A percentile compares a stretch with the other conserved stretches of the same genome.
Conservation (phyloP, 2,113 vertebrate genomes). For the Ictalurus furcatus region DNA sequence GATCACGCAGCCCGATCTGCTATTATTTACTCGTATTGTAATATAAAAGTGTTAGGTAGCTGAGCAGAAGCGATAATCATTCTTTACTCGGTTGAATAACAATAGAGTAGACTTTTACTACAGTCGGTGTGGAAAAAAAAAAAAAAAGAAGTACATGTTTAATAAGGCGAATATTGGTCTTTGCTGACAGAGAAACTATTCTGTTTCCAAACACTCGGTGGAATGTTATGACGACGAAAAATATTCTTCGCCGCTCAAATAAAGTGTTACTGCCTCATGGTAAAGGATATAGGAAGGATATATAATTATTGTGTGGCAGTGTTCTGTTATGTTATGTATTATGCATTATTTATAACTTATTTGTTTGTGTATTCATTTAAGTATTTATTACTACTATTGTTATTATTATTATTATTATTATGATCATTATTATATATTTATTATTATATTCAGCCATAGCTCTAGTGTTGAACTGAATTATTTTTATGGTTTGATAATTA, state of each 20-base stretch:
- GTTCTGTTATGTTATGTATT: constrained; percentile 51
- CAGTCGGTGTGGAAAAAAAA: neutral
- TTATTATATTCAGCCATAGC: constrained; percentile 50
- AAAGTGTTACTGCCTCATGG: constrained; percentile 9
- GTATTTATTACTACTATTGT: constrained; percentile 38
- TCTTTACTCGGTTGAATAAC: neutral
- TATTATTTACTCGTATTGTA: constrained; percentile 7
- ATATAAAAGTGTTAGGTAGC: constrained; percentile 8
- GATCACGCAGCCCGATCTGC: neutral
- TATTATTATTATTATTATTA: constrained; percentile 3
- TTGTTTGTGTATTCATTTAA: constrained; percentile 37
- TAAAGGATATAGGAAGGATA: neutral
- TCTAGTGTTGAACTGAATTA: constrained; percentile 32
- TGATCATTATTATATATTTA: constrained; percentile 51
- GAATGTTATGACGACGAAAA: constrained; percentile 25
- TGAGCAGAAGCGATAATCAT: neutral
- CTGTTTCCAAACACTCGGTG: constrained; percentile 3
- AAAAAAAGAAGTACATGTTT: constrained; percentile 2
- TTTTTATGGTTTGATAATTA: constrained; percentile 37
- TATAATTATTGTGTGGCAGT: constrained; percentile 40
- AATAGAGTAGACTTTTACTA: constrained; percentile 3
- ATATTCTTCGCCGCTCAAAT: constrained; percentile 1
- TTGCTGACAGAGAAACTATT: neutral
- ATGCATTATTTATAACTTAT: constrained; percentile 50
- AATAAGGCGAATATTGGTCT: neutral